Evolutionary conservation across 2,888 invertebrate genomes (phyloP).

Genomic region (Spisula subtruncata): DNA sequence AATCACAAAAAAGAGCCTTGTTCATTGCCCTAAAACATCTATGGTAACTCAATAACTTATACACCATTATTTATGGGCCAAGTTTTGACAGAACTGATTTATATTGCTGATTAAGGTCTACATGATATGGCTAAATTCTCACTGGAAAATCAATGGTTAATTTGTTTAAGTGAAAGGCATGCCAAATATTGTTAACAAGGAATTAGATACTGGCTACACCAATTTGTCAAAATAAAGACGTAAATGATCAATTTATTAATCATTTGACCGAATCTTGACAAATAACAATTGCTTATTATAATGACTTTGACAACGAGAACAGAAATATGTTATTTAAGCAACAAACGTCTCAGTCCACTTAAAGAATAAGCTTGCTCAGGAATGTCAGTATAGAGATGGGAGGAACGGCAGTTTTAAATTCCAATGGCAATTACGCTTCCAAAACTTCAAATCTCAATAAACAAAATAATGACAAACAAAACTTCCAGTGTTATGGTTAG

Average conservation of each 20-base stretch:
- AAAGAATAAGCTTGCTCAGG: background rate
- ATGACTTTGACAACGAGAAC: background rate
- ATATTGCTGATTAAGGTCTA: background rate
- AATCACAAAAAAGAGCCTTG: constrained; percentile 8
- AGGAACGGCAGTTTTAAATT: no score
- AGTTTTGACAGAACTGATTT: background rate
- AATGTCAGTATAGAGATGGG: no score
- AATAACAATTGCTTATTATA: background rate
- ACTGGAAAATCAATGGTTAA: background rate
- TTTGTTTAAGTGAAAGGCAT: constrained; percentile 6
- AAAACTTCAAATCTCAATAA: no score
- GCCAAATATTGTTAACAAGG: constrained; percentile 8
- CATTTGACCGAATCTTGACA: constrained; percentile 1
- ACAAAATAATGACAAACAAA: no score
- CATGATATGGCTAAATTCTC: background rate
- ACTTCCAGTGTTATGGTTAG: no score
- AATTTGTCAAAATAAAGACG: background rate
- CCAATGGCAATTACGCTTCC: no score
- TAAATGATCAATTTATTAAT: background rate
- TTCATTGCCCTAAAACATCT: background rate
- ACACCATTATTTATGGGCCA: background rate
- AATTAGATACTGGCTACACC: background rate
- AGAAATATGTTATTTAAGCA: background rate
- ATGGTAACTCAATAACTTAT: background rate
- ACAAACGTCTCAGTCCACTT: background rate